These are phyloP conservation scores for Ursus arctos DNA, from an alignment of 2,113 vertebrate species.

Conservation along the genomic window DNA sequence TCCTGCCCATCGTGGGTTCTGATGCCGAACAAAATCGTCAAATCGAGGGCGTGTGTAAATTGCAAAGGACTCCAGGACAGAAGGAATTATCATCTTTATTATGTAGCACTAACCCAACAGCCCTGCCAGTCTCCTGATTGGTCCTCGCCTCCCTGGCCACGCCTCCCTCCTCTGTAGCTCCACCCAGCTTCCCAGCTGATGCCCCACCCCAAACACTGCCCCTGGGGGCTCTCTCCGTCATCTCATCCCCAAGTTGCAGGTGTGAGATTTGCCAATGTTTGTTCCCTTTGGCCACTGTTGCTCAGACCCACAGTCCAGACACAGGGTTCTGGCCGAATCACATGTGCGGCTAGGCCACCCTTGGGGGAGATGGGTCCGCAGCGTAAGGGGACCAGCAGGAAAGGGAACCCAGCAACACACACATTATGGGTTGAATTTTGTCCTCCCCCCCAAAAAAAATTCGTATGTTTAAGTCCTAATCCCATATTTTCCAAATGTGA, in stretches of 20 bases:
- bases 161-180: background rate
- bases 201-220: background rate
- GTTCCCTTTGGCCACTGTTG: background rate
- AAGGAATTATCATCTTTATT: background rate
- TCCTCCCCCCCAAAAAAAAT: background rate
- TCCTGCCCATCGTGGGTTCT: background rate
- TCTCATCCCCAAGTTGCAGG: rapidly evolving
- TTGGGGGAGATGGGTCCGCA: background rate
- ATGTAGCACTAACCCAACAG: rapidly evolving
- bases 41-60: background rate
- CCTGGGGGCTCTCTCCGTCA: background rate
- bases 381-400: rapidly evolving
- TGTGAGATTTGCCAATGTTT: background rate
- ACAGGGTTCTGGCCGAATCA: background rate
- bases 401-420: rapidly evolving
- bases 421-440: background rate
- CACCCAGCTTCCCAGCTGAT: background rate
- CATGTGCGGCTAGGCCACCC: background rate
- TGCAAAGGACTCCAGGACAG: background rate
- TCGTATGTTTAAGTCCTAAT: background rate
- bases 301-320: background rate
- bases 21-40: background rate
- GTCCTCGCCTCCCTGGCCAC: background rate
- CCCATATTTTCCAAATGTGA: background rate
- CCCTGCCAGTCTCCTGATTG: background rate